Percentiles rank a stretch among this genome's conserved stretches.
These are phyloP conservation scores for Sprattus sprattus DNA, from an alignment of 2,113 vertebrate species.

Conservation along the genomic window DNA sequence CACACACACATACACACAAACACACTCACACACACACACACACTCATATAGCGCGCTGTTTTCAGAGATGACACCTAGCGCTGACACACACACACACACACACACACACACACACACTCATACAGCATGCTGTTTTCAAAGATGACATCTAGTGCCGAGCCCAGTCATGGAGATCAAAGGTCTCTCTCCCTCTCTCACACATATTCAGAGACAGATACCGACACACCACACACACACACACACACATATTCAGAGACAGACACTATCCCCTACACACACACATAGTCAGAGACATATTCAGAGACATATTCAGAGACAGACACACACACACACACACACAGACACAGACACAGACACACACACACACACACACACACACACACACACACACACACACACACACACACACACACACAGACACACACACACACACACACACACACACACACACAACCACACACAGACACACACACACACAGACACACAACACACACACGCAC, in stretches of 20 bases:
- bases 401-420: not conserved
- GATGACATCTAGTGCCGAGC: not conserved
- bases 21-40: no score
- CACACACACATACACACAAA: not conserved
- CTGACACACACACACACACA: not conserved
- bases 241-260: not conserved
- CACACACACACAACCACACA: not conserved
- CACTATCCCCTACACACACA: not conserved
- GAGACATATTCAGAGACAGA: slow-evolving; percentile 3
- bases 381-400: not conserved
- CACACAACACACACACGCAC: not conserved
- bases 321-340: not conserved
- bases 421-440: not conserved
- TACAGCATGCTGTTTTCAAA: not conserved
- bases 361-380: not conserved
- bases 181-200: not conserved
- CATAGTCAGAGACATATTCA: no score
- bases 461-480: slow-evolving; percentile 10
- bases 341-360: no score
- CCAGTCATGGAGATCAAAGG: not conserved
- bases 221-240: not conserved
- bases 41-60: not conserved
- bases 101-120: not conserved
- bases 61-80: slow-evolving; percentile 6
- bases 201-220: not conserved